Percentiles rank a stretch among this genome's conserved stretches.
These are phyloP conservation scores for Lasaia peninsularis DNA, from an alignment of 1,140 invertebrate genomes.

Conservation along the genomic window DNA sequence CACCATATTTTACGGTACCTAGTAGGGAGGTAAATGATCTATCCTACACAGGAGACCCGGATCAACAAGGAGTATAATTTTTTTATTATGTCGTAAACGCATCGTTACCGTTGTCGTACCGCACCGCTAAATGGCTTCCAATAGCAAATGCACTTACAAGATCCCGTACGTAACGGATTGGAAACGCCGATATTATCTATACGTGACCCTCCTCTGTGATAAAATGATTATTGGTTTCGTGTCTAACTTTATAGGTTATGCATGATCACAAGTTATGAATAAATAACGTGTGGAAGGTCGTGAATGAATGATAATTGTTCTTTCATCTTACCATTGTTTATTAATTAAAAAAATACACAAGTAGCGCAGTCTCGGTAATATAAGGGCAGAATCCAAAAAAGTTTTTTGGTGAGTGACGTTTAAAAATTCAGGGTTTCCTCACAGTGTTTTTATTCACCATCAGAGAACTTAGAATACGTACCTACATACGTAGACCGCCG, in stretches of 20 bases:
- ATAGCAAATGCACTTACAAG: slow-evolving; percentile 3
- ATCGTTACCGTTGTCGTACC: background rate
- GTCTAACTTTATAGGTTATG: slow-evolving; percentile 1
- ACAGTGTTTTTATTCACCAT: no score
- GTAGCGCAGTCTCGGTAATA: no score
- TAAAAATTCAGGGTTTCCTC: no score
- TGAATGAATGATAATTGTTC: background rate
- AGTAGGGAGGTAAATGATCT: no score
- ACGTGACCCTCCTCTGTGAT: slow-evolving; percentile 1
- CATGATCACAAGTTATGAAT: slow-evolving; percentile 1
- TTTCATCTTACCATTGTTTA: background rate
- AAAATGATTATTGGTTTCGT: slow-evolving; percentile 8
- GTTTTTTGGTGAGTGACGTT: no score
- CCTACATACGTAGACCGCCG: no score
- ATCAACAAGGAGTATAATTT: no score
- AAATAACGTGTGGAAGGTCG: background rate
- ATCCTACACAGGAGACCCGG: no score
- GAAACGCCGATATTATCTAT: slow-evolving; percentile 11
- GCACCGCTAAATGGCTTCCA: background rate
- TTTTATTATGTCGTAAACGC: background rate
- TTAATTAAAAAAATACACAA: no score
- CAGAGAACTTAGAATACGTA: no score
- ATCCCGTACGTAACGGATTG: slow-evolving; percentile 7
- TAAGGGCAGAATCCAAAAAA: no score
- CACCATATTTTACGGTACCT: no score